Percentiles rank a stretch among this genome's conserved stretches.
Conservation (phyloP, 64 coral and sea anemone genomes). For the Dendronephthya gigantea region DNA sequence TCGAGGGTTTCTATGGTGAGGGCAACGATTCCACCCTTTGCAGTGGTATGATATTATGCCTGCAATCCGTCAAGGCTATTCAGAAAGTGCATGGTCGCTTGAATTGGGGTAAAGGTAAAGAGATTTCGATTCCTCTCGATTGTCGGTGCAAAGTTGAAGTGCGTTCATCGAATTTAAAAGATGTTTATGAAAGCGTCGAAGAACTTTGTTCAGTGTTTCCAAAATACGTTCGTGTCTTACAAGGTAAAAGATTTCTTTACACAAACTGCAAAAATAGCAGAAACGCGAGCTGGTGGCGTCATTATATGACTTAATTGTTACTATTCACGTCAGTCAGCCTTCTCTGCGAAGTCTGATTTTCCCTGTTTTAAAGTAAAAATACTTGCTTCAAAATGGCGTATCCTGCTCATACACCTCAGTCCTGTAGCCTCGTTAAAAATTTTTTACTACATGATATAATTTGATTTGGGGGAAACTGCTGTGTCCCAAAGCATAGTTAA, state of each 20-base stretch:
- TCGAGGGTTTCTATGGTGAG: constrained; percentile 28
- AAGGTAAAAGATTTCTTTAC: not conserved
- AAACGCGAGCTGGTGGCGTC: no score
- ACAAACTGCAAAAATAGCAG: no score
- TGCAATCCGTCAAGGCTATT: constrained; percentile 16
- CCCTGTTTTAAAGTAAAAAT: no score
- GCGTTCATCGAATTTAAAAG: not conserved
- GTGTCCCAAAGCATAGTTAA: no score
- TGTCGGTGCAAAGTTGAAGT: constrained; percentile 40
- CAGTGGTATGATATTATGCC: constrained; percentile 8
- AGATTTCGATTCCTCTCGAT: constrained; percentile 28
- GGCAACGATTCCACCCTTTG: not conserved
- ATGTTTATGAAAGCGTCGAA: not conserved
- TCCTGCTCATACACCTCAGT: no score
- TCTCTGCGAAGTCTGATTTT: no score
- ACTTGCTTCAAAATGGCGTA: no score
- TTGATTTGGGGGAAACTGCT: no score
- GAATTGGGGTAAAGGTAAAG: not conserved
- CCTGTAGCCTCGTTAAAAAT: no score
- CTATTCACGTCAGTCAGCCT: no score
- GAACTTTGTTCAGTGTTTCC: not conserved
- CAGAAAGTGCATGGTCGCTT: constrained; percentile 22
- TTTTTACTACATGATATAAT: no score
- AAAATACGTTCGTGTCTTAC: constrained; percentile 15
- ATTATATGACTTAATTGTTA: no score